phyloP scores from a whole-genome alignment of 2,113 vertebrate genomes.

The Hylia prasina region DNA sequence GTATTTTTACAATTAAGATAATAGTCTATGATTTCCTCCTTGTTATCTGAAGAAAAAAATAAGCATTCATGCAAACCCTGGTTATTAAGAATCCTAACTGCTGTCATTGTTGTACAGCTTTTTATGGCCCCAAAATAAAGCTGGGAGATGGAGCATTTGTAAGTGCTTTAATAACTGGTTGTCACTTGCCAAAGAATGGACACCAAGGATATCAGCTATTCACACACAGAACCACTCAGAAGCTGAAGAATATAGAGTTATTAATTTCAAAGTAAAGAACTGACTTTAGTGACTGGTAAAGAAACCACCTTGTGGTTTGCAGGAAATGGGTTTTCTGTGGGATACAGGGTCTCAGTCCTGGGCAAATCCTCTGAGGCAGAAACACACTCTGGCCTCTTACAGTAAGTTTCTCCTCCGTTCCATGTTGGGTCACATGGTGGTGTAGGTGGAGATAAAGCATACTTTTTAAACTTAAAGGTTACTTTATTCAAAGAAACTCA shows the following conservation, averaged over 20 bases:
- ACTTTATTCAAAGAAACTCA: neutral
- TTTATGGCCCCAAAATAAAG: constrained; percentile 4
- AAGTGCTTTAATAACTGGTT: constrained; percentile 39
- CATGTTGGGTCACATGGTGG: neutral
- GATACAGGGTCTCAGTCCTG: neutral
- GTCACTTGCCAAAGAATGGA: neutral
- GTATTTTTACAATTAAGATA: neutral
- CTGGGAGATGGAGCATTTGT: neutral
- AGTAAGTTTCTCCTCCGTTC: neutral
- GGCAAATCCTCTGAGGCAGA: neutral
- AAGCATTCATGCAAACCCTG: neutral
- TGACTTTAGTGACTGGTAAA: neutral
- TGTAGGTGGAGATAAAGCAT: neutral
- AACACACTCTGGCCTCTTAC: neutral
- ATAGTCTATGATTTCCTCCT: neutral
- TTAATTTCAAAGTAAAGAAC: constrained; percentile 2
- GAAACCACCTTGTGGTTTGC: neutral
- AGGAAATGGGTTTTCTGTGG: neutral
- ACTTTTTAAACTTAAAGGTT: neutral
- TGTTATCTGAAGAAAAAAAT: neutral
- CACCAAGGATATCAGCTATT: constrained; percentile 32
- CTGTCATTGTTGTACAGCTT: neutral
- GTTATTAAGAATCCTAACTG: neutral
- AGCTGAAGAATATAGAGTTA: neutral
- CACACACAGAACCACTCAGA: neutral